Base-by-base conservation (phyloP, 2,888 invertebrate species). In the Alentia gelatinosa region DNA sequence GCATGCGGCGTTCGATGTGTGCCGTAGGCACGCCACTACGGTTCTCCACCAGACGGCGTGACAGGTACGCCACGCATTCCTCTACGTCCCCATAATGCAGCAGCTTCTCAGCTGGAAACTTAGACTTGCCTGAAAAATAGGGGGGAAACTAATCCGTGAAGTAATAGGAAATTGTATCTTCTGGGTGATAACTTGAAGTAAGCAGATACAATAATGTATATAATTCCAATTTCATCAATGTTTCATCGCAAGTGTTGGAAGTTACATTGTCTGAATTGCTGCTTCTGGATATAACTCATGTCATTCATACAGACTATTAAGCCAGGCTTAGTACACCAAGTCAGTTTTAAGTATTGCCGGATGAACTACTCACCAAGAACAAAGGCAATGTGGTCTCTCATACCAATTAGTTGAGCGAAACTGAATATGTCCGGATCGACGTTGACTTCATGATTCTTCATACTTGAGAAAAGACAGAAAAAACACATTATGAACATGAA, bases 331-430 rank as follows among this genome's bases (percentile, higher is more conserved):
- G n/a, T n/a, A n/a, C n/a, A n/a, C n/a, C n/a, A n/a, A n/a, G n/a
- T n/a, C n/a, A n/a, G n/a, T n/a, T n/a, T n/a, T n/a, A n/a, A 47
- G 19, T 19, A 47, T 12, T 12, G 47, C 47, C 47, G 19, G 19
- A 47, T 47, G 47, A 12, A 12, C 19, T 56, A 91, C 94, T 93
- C 94, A 96, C 96, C 96, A 88, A 97, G 93, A 7, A 96, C 95
- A 92, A 94, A 96, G 0, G 96, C 95, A 0, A 97, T 94, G 91
- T 96, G 96, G 91, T 97, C 97, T 47, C 96, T 95, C 96, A 97
- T 97, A 39, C 97, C 97, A 91, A 96, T 96, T 1, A 97, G 94
- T 92, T 97, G 97, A 0, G 96, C 97, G 93, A 97, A 97, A 19
- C 95, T 95, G 30, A 96, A 94, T 0, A 92, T 37, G 5, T 93